phyloP scores from a whole-genome alignment of 1,140 invertebrate species.

The Drosophila mayri region DNA sequence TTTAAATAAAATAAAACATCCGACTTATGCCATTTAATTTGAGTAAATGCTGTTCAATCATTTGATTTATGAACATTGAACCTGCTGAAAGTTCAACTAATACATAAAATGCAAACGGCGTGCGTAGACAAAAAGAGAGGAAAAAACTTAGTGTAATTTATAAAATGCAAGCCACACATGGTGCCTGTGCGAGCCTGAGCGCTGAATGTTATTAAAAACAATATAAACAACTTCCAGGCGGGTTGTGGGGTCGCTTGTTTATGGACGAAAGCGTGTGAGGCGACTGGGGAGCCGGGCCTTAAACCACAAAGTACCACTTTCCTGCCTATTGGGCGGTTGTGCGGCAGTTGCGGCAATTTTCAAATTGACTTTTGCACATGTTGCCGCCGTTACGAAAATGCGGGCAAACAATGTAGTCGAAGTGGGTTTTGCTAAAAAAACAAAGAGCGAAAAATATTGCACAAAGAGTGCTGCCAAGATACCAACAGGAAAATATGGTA shows the following conservation, averaged over 20 bases:
- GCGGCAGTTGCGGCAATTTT: constrained; percentile 72
- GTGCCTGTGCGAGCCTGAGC: constrained; percentile 28
- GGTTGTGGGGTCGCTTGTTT: constrained; percentile 53
- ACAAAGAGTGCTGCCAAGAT: constrained; percentile 36
- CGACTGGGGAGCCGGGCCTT: constrained; percentile 52
- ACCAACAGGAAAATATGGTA: not conserved
- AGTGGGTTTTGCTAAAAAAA: constrained; percentile 39
- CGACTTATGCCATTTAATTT: constrained; percentile 30
- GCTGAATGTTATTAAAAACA: constrained; percentile 81
- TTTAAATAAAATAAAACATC: not conserved
- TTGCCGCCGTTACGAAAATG: constrained; percentile 73
- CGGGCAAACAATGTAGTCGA: constrained; percentile 66
- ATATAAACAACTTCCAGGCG: constrained; percentile 76
- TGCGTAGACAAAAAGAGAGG: constrained; percentile 37
- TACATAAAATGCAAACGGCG: constrained; percentile 51
- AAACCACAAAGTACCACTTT: constrained; percentile 75
- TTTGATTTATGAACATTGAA: constrained; percentile 57
- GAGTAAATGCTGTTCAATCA: constrained; percentile 25
- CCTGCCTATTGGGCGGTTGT: constrained; percentile 26
- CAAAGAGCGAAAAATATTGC: constrained; percentile 31
- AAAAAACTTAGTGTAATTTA: constrained; percentile 63
- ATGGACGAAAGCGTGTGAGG: constrained; percentile 44
- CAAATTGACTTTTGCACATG: constrained; percentile 83
- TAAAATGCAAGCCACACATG: constrained; percentile 73
- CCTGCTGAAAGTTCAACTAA: constrained; percentile 48